Base-by-base conservation (phyloP, 2,113 vertebrate species). In the Dinomys branickii region DNA sequence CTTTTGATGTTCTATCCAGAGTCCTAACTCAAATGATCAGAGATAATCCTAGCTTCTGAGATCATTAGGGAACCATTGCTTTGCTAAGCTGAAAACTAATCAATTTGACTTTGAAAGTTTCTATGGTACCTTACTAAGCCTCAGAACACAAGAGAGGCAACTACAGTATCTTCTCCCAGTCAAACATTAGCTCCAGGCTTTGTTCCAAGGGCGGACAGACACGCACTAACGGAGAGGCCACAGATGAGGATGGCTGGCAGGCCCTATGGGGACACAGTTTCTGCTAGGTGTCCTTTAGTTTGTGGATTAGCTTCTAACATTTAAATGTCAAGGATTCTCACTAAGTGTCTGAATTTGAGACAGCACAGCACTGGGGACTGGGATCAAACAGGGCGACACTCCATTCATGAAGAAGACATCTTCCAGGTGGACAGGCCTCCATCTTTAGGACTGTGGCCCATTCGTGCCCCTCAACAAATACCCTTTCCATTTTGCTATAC, bases 1-100 rank as follows among this genome's bases (percentile, higher is more conserved):
- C 82, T 92, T 97, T 97, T 98, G 96, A 97, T 95, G 95, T 94
- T 96, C 95, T 87, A 95, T 67, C 90, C 85, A 91, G 77, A 95
- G 65, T 91, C 82, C 83, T 92, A 90, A 54, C 85, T 90, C 77
- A 92, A 94, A 97, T 47, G 88, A 97, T 97, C 95, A 97, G 94
- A 97, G 94, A 95, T 95, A 95, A 97, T 97, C 95, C 96, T 87
- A 85, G 65, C 87, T 97, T 94, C 96, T 95, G 90, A 92, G 90
- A 96, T 96, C 90, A 98, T 94, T 92, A 97, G 90, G 87, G 71
- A 94, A 88, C 63, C 56, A 11, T 63, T 1, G 85, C 90, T 91
- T 91, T 59, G 54, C 95, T 95, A 94, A 97, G 35, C 96, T 90
- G 71, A 35, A 93, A 47, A 65, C 95, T 96, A 92, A 97, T 96